These are phyloP conservation scores for Sinocyclocheilus anophthalmus DNA, from an alignment of 2,113 vertebrate genomes.

Conservation along the genomic window DNA sequence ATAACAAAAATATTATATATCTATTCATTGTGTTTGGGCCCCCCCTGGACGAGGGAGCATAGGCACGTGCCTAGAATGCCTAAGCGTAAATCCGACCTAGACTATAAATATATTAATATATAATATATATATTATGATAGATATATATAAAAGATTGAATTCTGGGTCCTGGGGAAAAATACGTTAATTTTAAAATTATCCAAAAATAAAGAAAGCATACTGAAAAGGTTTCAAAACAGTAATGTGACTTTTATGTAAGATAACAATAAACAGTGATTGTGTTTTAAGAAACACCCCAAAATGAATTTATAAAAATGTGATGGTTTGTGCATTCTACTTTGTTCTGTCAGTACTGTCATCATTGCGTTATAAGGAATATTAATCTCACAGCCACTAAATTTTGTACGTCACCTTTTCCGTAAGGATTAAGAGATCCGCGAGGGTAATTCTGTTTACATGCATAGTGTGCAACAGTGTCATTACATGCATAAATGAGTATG, in stretches of 20 bases:
- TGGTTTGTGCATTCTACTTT: not conserved
- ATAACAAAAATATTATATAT: too few relatives aligned
- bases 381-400: not conserved
- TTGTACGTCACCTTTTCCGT: not conserved
- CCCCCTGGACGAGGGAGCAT: too few relatives aligned
- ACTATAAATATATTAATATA: too few relatives aligned
- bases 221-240: too few relatives aligned
- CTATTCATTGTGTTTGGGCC: too few relatives aligned
- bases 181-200: too few relatives aligned
- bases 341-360: not conserved
- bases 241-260: not conserved
- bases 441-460: constrained; percentile 8
- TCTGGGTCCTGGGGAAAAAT: too few relatives aligned
- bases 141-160: too few relatives aligned
- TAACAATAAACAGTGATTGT: not conserved
- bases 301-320: not conserved
- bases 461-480: not conserved
- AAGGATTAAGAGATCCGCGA: not conserved
- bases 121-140: too few relatives aligned
- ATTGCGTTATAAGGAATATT: not conserved
- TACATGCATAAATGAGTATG: constrained; percentile 32
- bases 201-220: too few relatives aligned
- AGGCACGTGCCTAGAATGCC: too few relatives aligned
- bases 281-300: not conserved
- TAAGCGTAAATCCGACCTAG: too few relatives aligned